Evolutionary conservation across 2,113 vertebrate genomes (phyloP).

Genomic region (Otis tarda): DNA sequence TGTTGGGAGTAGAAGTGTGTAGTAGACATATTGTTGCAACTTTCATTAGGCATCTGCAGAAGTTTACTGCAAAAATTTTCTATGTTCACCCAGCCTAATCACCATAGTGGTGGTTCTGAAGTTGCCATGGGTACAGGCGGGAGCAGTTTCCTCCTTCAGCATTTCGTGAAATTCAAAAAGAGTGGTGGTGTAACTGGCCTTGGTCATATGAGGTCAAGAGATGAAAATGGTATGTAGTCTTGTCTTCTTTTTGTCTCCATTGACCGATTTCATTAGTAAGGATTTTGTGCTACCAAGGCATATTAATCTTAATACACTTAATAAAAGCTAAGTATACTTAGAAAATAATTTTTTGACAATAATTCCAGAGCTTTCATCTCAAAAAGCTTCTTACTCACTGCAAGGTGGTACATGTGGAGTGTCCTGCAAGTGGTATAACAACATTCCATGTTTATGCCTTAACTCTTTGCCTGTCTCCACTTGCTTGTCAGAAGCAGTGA

Average conservation of each 20-base stretch:
- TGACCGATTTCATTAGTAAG: neutral
- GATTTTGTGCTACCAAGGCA: neutral
- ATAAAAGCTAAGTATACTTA: neutral
- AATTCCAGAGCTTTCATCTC: neutral
- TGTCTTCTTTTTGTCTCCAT: neutral
- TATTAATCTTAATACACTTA: neutral
- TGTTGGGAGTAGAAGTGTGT: neutral
- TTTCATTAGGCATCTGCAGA: neutral
- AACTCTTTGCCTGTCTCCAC: neutral
- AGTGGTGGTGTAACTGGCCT: neutral
- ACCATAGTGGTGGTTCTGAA: neutral
- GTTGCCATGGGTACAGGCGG: neutral
- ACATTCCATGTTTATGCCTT: neutral
- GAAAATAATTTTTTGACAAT: neutral
- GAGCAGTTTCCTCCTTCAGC: neutral
- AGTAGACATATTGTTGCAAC: neutral
- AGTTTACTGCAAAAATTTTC: neutral
- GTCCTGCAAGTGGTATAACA: neutral
- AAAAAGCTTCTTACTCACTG: neutral
- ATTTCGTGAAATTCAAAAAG: neutral
- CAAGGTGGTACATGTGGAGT: neutral
- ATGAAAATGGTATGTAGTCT: neutral
- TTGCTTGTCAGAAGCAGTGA: neutral
- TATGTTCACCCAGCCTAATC: neutral
- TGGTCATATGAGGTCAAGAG: neutral